Conservation (phyloP, 2,113 vertebrate species). For the Thryonomys swinderianus region DNA sequence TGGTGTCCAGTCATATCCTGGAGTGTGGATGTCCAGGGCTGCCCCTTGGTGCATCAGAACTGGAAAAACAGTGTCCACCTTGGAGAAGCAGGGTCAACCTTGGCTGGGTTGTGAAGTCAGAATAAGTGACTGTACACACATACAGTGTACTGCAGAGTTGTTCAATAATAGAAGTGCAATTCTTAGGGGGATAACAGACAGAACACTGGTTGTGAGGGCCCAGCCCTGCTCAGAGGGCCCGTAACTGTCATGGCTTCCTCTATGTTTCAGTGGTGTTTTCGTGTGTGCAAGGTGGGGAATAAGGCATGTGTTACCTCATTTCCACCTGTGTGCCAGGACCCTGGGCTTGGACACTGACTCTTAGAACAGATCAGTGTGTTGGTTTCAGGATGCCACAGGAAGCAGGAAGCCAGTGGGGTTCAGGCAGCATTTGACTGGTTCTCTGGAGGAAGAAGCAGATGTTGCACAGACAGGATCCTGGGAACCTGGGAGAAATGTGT, state of each 20-base stretch:
- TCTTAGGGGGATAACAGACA: not conserved
- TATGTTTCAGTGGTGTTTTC: not conserved
- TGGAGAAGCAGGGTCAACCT: too few species aligned
- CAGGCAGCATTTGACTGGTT: constrained; percentile 76
- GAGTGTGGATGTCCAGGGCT: not conserved
- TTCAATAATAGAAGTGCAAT: not conserved
- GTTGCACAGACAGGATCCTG: constrained; percentile 71
- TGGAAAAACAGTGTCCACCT: too few species aligned
- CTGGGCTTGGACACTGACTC: constrained; percentile 54
- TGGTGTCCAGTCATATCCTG: not conserved
- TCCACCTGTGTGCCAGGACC: not conserved
- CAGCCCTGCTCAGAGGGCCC: not conserved
- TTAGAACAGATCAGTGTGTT: constrained; percentile 77
- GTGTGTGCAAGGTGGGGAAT: not conserved
- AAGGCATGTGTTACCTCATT: not conserved
- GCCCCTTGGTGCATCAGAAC: not conserved
- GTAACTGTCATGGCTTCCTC: not conserved
- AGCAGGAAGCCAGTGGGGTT: constrained; percentile 65
- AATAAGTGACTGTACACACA: not conserved
- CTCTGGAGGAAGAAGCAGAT: constrained; percentile 81
- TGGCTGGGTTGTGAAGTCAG: not conserved
- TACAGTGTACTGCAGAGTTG: not conserved
- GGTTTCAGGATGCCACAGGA: constrained; percentile 51
- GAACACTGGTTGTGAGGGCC: not conserved
- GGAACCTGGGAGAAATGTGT: constrained; percentile 64